Evolutionary conservation across 2,113 vertebrate genomes (phyloP).

Genomic region (Gavia stellata): DNA sequence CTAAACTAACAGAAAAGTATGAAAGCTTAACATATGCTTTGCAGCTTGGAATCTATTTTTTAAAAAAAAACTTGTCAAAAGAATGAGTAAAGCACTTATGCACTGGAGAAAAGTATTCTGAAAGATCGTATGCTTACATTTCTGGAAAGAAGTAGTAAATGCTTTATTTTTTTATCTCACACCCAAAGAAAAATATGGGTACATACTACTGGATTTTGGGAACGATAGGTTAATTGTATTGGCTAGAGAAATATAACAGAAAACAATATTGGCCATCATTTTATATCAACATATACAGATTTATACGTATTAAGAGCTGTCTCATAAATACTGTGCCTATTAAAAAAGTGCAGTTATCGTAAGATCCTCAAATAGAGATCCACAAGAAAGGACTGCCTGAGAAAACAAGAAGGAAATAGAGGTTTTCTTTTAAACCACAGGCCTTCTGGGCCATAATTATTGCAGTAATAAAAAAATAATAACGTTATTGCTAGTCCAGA

Average conservation of each 20-base stretch:
- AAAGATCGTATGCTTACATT: neutral
- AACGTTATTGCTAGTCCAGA: neutral
- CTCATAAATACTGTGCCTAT: neutral
- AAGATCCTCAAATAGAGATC: neutral
- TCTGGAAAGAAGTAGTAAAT: neutral
- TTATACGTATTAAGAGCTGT: neutral
- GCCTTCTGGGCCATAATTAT: neutral
- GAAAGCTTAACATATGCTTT: neutral
- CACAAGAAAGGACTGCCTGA: neutral
- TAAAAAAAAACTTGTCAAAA: neutral
- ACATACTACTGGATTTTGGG: neutral
- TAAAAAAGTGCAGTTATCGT: neutral
- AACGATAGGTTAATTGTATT: neutral
- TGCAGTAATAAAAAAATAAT: neutral
- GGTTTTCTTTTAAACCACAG: neutral
- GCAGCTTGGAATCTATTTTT: neutral
- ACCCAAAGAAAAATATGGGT: neutral
- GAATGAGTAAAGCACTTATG: neutral
- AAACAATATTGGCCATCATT: neutral
- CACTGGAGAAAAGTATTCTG: neutral
- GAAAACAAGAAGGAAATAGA: neutral
- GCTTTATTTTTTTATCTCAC: neutral
- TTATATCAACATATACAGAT: neutral
- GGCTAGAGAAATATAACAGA: neutral
- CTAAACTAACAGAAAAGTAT: neutral